A percentile compares a stretch with the other conserved stretches of the same genome.
phyloP scores from a whole-genome alignment of 1,140 invertebrate species.

The Zaprionus nigranus region DNA sequence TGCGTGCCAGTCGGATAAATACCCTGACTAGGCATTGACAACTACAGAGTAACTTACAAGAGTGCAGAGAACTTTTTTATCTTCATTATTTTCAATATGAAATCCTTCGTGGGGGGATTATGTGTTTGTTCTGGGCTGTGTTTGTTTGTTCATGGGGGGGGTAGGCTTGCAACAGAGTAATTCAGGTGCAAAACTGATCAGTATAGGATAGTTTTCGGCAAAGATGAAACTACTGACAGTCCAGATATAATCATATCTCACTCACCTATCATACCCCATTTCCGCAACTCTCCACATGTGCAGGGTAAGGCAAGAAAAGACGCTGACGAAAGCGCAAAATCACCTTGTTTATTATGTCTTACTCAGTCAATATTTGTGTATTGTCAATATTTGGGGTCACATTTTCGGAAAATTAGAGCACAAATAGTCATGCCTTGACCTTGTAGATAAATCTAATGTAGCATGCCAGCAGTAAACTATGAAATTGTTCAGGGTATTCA shows the following conservation, averaged over 20 bases:
- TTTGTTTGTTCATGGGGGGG: too few relatives aligned
- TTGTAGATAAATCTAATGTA: not conserved
- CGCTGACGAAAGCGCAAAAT: not conserved
- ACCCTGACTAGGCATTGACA: not conserved
- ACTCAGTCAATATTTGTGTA: not conserved
- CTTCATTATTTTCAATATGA: too few relatives aligned
- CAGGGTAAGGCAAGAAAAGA: not conserved
- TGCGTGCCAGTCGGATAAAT: not conserved
- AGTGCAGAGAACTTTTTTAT: rapidly evolving
- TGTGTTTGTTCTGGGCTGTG: too few relatives aligned
- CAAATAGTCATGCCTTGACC: not conserved
- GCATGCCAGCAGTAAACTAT: not conserved
- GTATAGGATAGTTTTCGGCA: too few relatives aligned
- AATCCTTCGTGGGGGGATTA: too few relatives aligned
- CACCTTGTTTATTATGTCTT: not conserved
- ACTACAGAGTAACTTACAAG: too few relatives aligned
- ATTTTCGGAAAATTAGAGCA: not conserved
- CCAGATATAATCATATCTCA: too few relatives aligned
- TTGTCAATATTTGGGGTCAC: not conserved
- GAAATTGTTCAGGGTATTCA: not conserved
- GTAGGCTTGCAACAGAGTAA: too few relatives aligned
- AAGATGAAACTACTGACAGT: too few relatives aligned
- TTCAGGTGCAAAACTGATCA: too few relatives aligned
- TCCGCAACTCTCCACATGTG: not conserved
- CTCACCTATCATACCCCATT: not conserved